phyloP scores from a whole-genome alignment of 2,888 invertebrate species.

The Lasioglossum morio region DNA sequence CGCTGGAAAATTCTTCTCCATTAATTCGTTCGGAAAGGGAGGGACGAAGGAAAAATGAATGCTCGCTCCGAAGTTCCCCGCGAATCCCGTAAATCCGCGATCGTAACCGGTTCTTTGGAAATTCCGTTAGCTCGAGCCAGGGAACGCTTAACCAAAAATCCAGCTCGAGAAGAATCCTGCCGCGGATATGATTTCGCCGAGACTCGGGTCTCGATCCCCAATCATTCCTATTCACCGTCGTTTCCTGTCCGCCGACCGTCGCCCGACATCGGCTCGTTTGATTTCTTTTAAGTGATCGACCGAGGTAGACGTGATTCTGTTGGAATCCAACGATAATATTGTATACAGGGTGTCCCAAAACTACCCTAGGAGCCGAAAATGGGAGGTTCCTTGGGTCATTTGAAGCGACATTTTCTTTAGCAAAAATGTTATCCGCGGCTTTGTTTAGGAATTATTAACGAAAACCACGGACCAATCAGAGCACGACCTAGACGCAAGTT shows the following conservation, averaged over 20 bases:
- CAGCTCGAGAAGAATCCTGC: not conserved
- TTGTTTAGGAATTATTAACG: no score
- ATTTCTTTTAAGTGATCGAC: not conserved
- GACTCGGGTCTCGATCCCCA: not conserved
- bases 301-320: not conserved
- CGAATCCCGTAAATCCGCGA: slow-evolving; percentile 8
- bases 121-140: not conserved
- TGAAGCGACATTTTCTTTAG: no score
- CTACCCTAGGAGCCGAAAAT: no score
- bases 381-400: no score
- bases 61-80: not conserved
- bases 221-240: slow-evolving; percentile 11
- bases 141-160: slow-evolving; percentile 8
- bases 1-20: slow-evolving; percentile 33
- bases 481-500: no score
- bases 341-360: no score
- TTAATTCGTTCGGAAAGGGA: not conserved
- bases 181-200: not conserved
- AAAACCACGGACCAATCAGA: no score
- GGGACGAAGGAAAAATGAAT: not conserved
- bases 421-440: no score
- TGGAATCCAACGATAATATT: no score
- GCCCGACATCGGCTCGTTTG: not conserved
- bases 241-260: not conserved
- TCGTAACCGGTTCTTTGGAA: not conserved